These are phyloP conservation scores for Eulithis prunata DNA, from an alignment of 2,888 invertebrate genomes.

Conservation along the genomic window DNA sequence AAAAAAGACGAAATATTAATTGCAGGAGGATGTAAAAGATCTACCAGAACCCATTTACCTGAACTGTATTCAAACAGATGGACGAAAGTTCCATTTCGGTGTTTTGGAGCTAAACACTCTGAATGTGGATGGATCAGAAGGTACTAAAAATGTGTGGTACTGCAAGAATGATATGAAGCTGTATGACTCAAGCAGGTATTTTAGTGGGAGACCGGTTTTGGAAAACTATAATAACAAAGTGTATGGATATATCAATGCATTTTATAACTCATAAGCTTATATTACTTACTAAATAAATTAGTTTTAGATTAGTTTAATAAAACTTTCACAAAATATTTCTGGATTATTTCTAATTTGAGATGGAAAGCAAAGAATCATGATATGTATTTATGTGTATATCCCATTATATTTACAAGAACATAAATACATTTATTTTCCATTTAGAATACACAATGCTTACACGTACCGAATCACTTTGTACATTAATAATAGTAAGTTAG, in stretches of 20 bases:
- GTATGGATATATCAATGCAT: slow-evolving; percentile 90
- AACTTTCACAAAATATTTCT: slow-evolving; percentile 45
- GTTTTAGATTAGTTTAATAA: slow-evolving; percentile 51
- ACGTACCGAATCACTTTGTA: slow-evolving; percentile 80
- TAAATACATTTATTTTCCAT: slow-evolving; percentile 77
- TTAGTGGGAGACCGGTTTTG: slow-evolving; percentile 86
- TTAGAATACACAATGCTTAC: slow-evolving; percentile 78
- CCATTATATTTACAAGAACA: slow-evolving; percentile 83
- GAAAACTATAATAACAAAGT: slow-evolving; percentile 91
- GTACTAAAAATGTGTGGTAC: slow-evolving; percentile 92
- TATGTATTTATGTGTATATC: slow-evolving; percentile 82
- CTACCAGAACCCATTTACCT: slow-evolving; percentile 91
- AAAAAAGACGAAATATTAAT: neutral
- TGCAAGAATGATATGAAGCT: slow-evolving; percentile 86
- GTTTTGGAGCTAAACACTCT: slow-evolving; percentile 93
- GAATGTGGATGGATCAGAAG: slow-evolving; percentile 84
- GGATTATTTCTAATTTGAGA: slow-evolving; percentile 42
- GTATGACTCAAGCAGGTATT: slow-evolving; percentile 87
- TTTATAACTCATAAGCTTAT: slow-evolving; percentile 87
- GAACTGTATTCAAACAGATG: slow-evolving; percentile 93
- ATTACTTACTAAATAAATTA: slow-evolving; percentile 35
- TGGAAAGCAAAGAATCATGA: slow-evolving; percentile 53
- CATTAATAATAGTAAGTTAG: slow-evolving; percentile 75
- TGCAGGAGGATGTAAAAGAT: slow-evolving; percentile 84
- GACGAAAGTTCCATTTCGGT: slow-evolving; percentile 90